Conservation (phyloP, 2,797 vertebrate species). For the Dryobates pubescens region DNA sequence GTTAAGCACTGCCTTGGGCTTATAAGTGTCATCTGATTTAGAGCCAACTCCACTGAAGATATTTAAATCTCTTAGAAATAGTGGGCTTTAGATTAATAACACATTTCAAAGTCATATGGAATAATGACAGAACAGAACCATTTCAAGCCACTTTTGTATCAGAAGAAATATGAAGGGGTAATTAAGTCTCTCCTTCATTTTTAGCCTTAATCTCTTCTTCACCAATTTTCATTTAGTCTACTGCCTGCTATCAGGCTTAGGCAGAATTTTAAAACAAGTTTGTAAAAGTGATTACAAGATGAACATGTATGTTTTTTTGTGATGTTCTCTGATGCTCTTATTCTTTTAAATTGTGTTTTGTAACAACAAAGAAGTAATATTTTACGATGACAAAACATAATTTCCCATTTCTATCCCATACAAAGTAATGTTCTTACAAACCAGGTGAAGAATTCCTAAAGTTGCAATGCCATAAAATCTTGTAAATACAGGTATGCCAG, state of each 20-base stretch:
- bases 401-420: not conserved
- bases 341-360: not conserved
- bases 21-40: constrained; percentile 84
- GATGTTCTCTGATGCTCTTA: not conserved
- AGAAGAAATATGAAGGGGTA: not conserved
- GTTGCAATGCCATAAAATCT: not conserved
- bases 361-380: not conserved
- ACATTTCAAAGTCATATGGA: constrained; percentile 28
- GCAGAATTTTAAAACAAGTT: constrained; percentile 20
- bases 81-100: constrained; percentile 52
- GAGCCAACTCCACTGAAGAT: constrained; percentile 83
- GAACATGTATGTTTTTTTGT: not conserved
- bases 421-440: not conserved
- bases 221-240: constrained; percentile 4
- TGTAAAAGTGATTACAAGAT: not conserved
- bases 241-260: not conserved
- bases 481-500: not conserved
- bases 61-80: constrained; percentile 75
- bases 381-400: not conserved
- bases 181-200: constrained; percentile 17
- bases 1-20: constrained; percentile 96
- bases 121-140: constrained; percentile 13
- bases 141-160: not conserved
- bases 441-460: not conserved
- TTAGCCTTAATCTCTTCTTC: not conserved